phyloP scores from a whole-genome alignment of 2,888 invertebrate genomes.

The Amphimallon solstitiale region DNA sequence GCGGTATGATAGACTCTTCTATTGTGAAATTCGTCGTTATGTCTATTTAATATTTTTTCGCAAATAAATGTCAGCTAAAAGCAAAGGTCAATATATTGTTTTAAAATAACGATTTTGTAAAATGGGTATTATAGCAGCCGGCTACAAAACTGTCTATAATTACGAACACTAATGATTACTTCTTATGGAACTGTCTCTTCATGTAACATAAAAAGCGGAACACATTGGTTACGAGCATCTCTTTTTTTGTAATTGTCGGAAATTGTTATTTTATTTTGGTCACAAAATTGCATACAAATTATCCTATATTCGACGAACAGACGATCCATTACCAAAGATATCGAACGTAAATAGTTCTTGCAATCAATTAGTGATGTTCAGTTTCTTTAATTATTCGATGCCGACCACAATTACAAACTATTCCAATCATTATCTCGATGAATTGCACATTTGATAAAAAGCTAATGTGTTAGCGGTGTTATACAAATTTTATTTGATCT shows the following conservation, averaged over 20 bases:
- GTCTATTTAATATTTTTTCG: no score
- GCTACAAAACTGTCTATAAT: no score
- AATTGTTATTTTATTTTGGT: slow-evolving; percentile 24
- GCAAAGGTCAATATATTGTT: no score
- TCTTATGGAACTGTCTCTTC: neutral
- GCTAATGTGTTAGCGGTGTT: neutral
- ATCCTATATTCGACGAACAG: neutral
- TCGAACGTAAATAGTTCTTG: slow-evolving; percentile 20
- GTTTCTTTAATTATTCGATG: slow-evolving; percentile 21
- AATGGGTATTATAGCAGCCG: no score
- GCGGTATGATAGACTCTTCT: no score
- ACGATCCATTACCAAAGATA: neutral
- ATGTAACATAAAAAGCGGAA: neutral
- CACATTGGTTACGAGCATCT: neutral
- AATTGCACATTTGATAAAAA: slow-evolving; percentile 24
- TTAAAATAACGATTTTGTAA: no score
- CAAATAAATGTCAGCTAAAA: no score
- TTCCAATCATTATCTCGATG: slow-evolving; percentile 18
- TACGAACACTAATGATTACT: no score
- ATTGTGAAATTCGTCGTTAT: no score
- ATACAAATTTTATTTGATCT: neutral
- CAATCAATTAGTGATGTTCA: slow-evolving; percentile 27
- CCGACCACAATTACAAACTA: slow-evolving; percentile 15
- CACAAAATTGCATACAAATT: neutral
- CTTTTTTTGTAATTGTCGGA: neutral